Evolutionary conservation across 2,888 invertebrate species (phyloP).

Genomic region (Phalera bucephala): DNA sequence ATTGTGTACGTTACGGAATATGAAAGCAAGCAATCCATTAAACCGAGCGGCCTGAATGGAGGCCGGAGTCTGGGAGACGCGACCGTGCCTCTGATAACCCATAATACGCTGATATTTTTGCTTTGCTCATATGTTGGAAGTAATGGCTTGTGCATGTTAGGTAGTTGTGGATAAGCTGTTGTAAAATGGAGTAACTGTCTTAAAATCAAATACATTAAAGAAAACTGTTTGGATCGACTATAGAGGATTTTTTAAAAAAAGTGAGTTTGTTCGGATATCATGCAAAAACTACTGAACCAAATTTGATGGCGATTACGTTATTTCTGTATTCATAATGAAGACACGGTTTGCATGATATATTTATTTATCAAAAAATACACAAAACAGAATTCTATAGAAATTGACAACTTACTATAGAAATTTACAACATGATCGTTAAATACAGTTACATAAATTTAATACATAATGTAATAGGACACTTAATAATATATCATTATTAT

Average conservation of each 20-base stretch:
- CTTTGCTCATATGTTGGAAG: conserved; percentile 83
- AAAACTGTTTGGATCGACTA: background rate
- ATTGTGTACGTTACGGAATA: conserved; percentile 69
- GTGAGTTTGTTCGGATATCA: background rate
- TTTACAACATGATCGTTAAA: no score
- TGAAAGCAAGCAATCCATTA: conserved; percentile 82
- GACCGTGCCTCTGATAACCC: conserved; percentile 78
- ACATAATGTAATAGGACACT: no score
- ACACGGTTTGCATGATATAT: no score
- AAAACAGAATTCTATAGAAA: no score
- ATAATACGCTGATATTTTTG: conserved; percentile 83
- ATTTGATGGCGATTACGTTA: no score
- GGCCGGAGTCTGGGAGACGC: conserved; percentile 65
- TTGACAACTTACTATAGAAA: no score
- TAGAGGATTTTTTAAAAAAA: background rate
- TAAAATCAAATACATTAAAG: background rate
- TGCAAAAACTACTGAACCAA: no score
- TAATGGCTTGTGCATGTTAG: conserved; percentile 70
- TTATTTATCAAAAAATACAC: no score
- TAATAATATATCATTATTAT: no score
- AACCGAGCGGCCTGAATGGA: conserved; percentile 69
- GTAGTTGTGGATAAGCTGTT: conserved; percentile 46
- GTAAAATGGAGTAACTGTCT: background rate
- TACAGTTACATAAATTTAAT: no score
- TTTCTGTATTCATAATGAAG: no score